Evolutionary conservation across 2,113 vertebrate genomes (phyloP).

Genomic region (Xiphorhynchus elegans): DNA sequence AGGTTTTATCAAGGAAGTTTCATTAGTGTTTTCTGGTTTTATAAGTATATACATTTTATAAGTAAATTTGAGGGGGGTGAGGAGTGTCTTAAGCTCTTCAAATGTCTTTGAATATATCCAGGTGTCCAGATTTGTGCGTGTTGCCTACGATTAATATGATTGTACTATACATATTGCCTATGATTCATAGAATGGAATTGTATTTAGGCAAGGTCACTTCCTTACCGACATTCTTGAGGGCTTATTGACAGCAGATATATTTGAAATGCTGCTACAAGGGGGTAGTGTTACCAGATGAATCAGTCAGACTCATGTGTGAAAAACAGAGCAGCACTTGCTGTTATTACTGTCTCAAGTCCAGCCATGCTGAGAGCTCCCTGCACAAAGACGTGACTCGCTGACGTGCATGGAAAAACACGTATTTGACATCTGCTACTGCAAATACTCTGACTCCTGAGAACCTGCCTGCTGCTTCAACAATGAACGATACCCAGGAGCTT

Average conservation of each 20-base stretch:
- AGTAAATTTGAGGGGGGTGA: no score
- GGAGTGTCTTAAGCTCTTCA: background rate
- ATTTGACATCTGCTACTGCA: background rate
- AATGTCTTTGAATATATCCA: background rate
- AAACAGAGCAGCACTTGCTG: background rate
- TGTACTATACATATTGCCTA: background rate
- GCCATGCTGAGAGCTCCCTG: rapidly evolving
- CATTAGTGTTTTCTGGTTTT: background rate
- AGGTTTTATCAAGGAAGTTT: background rate
- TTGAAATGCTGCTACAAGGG: background rate
- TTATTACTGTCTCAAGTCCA: background rate
- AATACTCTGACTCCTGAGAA: background rate
- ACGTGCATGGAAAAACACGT: rapidly evolving
- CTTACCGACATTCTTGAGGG: background rate
- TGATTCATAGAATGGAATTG: background rate
- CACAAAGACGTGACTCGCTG: rapidly evolving
- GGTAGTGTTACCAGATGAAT: background rate
- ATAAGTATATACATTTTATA: background rate
- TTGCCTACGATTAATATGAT: background rate
- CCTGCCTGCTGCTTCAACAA: background rate
- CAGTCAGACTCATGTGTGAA: background rate
- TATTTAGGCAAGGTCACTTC: background rate
- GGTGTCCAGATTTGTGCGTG: background rate
- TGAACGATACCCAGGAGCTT: no score
- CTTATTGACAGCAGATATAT: background rate